phyloP scores from a whole-genome alignment of 2,888 invertebrate species.

The Opisthograptis luteolata region DNA sequence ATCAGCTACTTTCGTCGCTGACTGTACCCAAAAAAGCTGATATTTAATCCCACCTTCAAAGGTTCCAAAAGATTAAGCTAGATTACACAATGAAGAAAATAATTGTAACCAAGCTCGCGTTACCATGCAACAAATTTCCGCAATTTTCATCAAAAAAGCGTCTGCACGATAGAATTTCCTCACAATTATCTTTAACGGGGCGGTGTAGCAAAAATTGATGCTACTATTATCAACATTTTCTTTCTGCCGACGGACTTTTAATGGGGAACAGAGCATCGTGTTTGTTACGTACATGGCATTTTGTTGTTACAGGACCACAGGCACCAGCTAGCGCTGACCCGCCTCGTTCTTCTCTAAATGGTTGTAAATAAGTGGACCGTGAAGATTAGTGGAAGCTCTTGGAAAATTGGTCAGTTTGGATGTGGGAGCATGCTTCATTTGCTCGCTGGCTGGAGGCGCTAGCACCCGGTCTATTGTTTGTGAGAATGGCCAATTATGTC shows the following conservation, averaged over 20 bases:
- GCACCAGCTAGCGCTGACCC: constrained; percentile 47
- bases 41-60: too few species aligned
- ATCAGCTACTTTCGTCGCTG: too few species aligned
- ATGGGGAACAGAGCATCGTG: constrained; percentile 59
- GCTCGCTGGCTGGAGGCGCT: constrained; percentile 66
- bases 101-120: neutral
- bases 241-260: constrained; percentile 48
- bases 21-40: too few species aligned
- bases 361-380: constrained; percentile 21
- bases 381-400: constrained; percentile 40
- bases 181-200: constrained; percentile 22
- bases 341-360: constrained; percentile 19
- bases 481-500: constrained; percentile 74
- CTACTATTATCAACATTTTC: constrained; percentile 43
- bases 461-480: constrained; percentile 73
- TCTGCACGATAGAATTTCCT: constrained; percentile 23
- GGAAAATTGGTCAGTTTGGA: constrained; percentile 52
- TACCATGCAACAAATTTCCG: neutral
- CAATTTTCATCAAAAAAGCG: constrained; percentile 10
- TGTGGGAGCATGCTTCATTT: constrained; percentile 77
- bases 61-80: too few species aligned
- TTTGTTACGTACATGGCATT: constrained; percentile 63
- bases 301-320: constrained; percentile 55
- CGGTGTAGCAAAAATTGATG: constrained; percentile 18
- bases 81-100: too few species aligned